Conservation (phyloP, 2,113 vertebrate species). For the Macquaria ambigua region DNA sequence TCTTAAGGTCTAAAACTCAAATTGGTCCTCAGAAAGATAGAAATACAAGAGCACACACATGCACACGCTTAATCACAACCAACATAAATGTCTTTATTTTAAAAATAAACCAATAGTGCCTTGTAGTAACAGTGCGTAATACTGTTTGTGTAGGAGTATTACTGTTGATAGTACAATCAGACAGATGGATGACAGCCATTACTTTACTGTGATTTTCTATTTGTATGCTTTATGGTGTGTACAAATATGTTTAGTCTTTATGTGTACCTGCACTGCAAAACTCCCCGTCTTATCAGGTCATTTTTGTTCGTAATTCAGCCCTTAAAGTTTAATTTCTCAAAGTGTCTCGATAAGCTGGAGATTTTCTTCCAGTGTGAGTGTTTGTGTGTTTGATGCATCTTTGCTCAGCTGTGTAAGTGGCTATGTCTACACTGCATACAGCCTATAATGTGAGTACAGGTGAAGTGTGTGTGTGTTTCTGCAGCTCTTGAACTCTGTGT, state of each 20-base stretch:
- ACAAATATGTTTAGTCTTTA: too few relatives aligned
- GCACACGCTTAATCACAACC: background rate
- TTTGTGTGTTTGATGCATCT: slow-evolving; percentile 2
- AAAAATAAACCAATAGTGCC: background rate
- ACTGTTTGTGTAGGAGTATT: slow-evolving; percentile 34
- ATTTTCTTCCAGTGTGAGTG: background rate
- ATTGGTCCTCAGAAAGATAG: background rate
- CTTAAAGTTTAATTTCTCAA: background rate
- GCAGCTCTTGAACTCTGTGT: slow-evolving; percentile 43
- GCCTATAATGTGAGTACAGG: slow-evolving; percentile 16
- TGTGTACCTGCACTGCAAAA: too few relatives aligned
- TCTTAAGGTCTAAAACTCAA: background rate
- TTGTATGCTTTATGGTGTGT: too few relatives aligned
- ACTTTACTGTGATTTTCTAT: too few relatives aligned
- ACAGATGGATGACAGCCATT: too few relatives aligned
- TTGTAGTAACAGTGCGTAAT: slow-evolving; percentile 11
- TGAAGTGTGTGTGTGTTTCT: slow-evolving; percentile 37
- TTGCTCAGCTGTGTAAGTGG: background rate
- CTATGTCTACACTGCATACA: background rate
- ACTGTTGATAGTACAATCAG: slow-evolving; percentile 24
- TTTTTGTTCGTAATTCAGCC: too few relatives aligned
- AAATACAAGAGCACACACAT: background rate
- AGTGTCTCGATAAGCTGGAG: background rate
- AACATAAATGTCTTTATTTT: background rate
- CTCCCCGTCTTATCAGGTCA: too few relatives aligned